Conservation (phyloP, 2,113 vertebrate species). For the Onychostoma macrolepis region DNA sequence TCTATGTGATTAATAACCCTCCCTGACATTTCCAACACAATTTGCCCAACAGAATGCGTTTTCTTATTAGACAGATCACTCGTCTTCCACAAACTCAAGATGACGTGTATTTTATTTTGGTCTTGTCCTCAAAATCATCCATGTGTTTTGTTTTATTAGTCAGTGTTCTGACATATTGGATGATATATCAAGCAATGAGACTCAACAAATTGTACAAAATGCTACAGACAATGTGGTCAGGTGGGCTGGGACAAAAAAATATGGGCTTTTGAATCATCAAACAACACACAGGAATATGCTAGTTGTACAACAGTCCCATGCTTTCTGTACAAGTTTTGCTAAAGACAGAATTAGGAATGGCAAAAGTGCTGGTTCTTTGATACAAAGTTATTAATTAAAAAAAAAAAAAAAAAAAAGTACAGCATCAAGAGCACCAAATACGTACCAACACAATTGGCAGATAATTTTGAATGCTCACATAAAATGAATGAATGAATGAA, state of each 20-base stretch:
- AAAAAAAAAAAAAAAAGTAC: background rate
- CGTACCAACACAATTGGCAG: background rate
- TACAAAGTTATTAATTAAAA: background rate
- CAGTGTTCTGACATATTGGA: background rate
- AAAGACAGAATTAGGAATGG: background rate
- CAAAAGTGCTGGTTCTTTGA: background rate
- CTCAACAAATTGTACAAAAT: background rate
- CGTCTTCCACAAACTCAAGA: constrained; percentile 42
- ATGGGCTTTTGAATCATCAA: background rate
- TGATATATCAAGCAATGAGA: background rate
- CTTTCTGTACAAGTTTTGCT: background rate
- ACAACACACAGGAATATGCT: background rate
- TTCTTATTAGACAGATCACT: constrained; percentile 52
- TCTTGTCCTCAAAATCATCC: background rate
- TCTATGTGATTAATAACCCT: constrained; percentile 48
- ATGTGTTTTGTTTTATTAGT: constrained; percentile 11
- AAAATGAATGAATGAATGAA: background rate
- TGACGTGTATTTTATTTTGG: constrained; percentile 12
- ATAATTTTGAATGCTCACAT: background rate
- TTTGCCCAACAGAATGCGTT: constrained; percentile 28
- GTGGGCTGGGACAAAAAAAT: background rate
- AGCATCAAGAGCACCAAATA: background rate
- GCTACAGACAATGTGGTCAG: background rate
- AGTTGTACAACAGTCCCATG: background rate
- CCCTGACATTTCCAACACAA: constrained; percentile 49